phyloP scores from a whole-genome alignment of 2,888 invertebrate species.

The Rhodophaea formosa region DNA sequence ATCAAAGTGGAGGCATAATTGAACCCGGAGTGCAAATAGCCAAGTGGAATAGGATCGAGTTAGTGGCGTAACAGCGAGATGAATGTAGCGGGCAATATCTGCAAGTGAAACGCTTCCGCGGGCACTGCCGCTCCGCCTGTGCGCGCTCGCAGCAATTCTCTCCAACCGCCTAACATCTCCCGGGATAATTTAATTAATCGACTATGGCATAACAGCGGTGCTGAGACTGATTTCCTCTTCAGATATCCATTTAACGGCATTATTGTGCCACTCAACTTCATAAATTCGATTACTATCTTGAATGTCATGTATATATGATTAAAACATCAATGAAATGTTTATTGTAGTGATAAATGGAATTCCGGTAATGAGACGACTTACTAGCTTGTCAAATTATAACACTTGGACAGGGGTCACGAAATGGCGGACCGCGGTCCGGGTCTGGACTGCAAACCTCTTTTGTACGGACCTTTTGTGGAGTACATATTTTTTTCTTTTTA shows the following conservation, averaged over 20 bases:
- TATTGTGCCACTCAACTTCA: slow-evolving; percentile 65
- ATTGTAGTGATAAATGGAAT: slow-evolving; percentile 2
- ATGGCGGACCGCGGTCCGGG: no score
- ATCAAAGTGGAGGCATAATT: slow-evolving; percentile 78
- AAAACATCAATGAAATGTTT: slow-evolving; percentile 31
- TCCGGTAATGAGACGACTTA: not conserved
- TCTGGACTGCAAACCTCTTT: no score
- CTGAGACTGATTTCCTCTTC: slow-evolving; percentile 69
- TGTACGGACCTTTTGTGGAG: no score
- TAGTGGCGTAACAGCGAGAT: slow-evolving; percentile 61
- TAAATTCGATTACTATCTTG: slow-evolving; percentile 57
- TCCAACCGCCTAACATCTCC: slow-evolving; percentile 51
- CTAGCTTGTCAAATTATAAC: not conserved
- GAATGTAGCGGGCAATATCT: slow-evolving; percentile 57
- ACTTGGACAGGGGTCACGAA: no score
- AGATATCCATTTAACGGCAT: slow-evolving; percentile 72
- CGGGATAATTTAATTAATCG: slow-evolving; percentile 74
- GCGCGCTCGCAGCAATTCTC: slow-evolving; percentile 34
- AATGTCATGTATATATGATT: slow-evolving; percentile 39
- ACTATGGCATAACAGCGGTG: slow-evolving; percentile 60
- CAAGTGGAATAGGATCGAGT: slow-evolving; percentile 75
- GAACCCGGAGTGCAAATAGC: slow-evolving; percentile 76
- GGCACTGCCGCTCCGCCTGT: slow-evolving; percentile 21
- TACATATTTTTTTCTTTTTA: no score
- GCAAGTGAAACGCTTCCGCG: slow-evolving; percentile 21